These are phyloP conservation scores for Aurelia sp. DNA, from an alignment of 30 jellyfish, hydroid and myxozoan species.

Conservation along the genomic window DNA sequence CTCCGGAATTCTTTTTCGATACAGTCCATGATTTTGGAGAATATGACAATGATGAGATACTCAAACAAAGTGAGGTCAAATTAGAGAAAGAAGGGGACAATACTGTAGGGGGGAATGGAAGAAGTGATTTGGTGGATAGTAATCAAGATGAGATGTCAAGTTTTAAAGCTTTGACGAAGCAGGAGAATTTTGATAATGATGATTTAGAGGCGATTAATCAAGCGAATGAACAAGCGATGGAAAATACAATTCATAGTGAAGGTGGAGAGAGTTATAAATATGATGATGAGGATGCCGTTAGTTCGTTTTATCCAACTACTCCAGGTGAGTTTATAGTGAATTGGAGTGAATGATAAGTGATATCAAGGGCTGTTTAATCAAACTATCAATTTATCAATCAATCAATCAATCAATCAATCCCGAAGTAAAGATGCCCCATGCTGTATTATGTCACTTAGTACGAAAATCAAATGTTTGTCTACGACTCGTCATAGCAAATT, in stretches of 20 bases:
- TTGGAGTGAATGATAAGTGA: too few species aligned
- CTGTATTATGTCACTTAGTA: too few species aligned
- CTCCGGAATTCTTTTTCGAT: constrained; percentile 71
- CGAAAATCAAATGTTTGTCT: too few species aligned
- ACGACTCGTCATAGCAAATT: too few species aligned
- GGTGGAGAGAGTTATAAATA: constrained; percentile 42
- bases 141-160: constrained; percentile 28
- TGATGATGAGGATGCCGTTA: constrained; percentile 45
- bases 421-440: too few species aligned
- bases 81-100: constrained; percentile 27
- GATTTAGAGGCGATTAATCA: constrained; percentile 44
- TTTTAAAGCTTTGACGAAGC: constrained; percentile 17
- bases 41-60: constrained; percentile 55
- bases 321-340: constrained; percentile 13
- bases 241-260: constrained; percentile 8
- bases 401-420: too few species aligned
- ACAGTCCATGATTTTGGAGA: constrained; percentile 64
- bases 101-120: constrained; percentile 15
- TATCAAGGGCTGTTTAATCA: too few species aligned
- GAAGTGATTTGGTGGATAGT: constrained; percentile 35
- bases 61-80: constrained; percentile 35
- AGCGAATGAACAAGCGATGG: constrained; percentile 56
- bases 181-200: constrained; percentile 58
- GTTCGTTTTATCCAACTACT: constrained; percentile 40
- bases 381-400: too few species aligned